A percentile compares a stretch with the other conserved stretches of the same genome.
Evolutionary conservation across 2,113 vertebrate genomes (phyloP).

Genomic region (Gymnarchus niloticus): DNA sequence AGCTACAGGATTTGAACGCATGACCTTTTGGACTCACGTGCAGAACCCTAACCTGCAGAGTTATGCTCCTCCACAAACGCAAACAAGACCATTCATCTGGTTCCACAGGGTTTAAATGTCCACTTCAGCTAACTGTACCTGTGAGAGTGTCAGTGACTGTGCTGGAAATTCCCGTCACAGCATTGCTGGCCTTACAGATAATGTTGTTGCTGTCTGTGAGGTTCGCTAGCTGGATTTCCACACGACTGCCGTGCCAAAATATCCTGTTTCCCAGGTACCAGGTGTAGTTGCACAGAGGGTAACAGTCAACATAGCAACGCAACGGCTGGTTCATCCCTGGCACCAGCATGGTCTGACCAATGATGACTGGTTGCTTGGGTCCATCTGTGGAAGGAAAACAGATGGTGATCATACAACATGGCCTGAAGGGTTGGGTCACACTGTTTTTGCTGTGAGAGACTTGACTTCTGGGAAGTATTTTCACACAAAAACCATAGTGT

Average conservation of each 20-base stretch:
- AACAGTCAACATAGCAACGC: neutral
- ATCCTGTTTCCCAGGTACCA: slow-evolving; percentile 1
- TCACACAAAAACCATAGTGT: neutral
- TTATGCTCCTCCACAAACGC: too few relatives aligned
- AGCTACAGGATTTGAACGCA: too few relatives aligned
- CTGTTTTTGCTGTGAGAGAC: neutral
- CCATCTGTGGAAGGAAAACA: neutral
- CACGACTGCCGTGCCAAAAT: neutral
- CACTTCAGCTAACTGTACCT: neutral
- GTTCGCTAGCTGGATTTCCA: neutral
- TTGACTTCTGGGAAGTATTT: neutral
- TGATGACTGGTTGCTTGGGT: neutral
- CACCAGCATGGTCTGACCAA: neutral
- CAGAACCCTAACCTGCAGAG: too few relatives aligned
- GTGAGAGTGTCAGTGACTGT: neutral
- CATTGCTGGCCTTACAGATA: neutral
- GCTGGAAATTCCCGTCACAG: neutral
- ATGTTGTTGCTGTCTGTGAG: neutral
- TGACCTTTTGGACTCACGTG: too few relatives aligned
- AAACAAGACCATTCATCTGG: too few relatives aligned
- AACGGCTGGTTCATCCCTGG: neutral
- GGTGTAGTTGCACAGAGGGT: slow-evolving; percentile 11
- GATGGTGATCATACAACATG: neutral
- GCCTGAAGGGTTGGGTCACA: neutral
- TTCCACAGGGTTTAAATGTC: neutral